Percentiles rank a stretch among this genome's conserved stretches.
phyloP scores from a whole-genome alignment of 2,797 vertebrate species.

The Kryptolebias ocellatus region DNA sequence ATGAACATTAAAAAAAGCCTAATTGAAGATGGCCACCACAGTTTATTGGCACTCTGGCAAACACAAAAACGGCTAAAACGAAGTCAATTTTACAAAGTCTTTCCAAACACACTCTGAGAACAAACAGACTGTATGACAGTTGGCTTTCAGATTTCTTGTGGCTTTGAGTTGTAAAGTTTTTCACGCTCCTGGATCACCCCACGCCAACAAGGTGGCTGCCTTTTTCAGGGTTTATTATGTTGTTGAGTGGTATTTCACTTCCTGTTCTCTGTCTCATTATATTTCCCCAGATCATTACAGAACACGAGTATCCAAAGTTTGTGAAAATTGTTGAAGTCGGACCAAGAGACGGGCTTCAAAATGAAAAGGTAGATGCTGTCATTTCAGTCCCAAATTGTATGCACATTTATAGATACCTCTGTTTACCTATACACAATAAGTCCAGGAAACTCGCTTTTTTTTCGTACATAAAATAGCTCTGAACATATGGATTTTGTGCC shows the following conservation, averaged over 20 bases:
- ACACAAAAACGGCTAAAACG: no score
- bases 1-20: no score
- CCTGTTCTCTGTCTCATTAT: slow-evolving; percentile 21
- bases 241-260: slow-evolving; percentile 2
- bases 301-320: slow-evolving; percentile 84
- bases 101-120: no score
- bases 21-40: no score
- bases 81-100: no score
- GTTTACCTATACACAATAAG: slow-evolving; percentile 25
- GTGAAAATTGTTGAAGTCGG: slow-evolving; percentile 97
- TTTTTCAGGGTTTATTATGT: slow-evolving; percentile 18
- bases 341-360: slow-evolving; percentile 95
- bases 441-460: slow-evolving; percentile 33
- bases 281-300: slow-evolving; percentile 78
- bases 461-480: slow-evolving; percentile 37
- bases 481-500: slow-evolving; percentile 57
- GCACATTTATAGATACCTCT: slow-evolving; percentile 28
- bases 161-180: slow-evolving; percentile 38
- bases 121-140: slow-evolving; percentile 37
- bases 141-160: slow-evolving; percentile 51
- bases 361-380: slow-evolving; percentile 89
- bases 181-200: slow-evolving; percentile 38
- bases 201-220: slow-evolving; percentile 13
- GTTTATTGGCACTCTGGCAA: no score
- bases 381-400: slow-evolving; percentile 26